Evolutionary conservation across 1,140 invertebrate genomes (phyloP), one percentile per base, ranked within the genome.

Genomic region (Diprion similis): DNA sequence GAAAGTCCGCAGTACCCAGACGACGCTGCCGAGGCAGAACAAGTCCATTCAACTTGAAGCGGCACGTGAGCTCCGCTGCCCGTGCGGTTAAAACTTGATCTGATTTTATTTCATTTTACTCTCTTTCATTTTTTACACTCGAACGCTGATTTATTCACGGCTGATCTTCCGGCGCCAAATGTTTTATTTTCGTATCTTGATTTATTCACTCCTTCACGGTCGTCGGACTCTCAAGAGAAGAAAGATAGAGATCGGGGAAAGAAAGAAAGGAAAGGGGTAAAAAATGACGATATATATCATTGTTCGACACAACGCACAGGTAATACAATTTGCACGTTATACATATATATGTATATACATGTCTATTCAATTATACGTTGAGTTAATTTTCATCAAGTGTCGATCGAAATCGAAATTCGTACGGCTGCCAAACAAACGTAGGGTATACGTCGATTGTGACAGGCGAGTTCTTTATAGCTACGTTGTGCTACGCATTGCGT

Each of bases 121-220:
- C 59, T 64, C 13, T 64, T 15, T 64, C 1, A 64, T 64, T 64
- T 64, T 64, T 6, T 64, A 15, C 59, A 37, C 24, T 59, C 51
- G 51, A 59, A 59, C 24, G 24, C 24, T 59, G 51, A 59, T 59
- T 59, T 59, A 59, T 59, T 59, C 51, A 59, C n/a, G 51, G n/a
- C 11, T 59, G 51, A 59, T 59, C 51, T 59, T 59, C 51, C n/a
- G 51, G 51, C 51, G 51, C 9, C 51, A 59, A 59, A 13, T 59
- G 51, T 59, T 59, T 59, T 17, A 59, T 59, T 59, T 59, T 17
- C 11, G 51, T 59, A 13, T 59, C 11, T 59, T 59, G 11, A 17
- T 59, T 13, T 59, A 17, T 59, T 59, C 51, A 59, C 51, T 13
- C n/a, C 51, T 59, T n/a, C n/a, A 59, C 24, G 24, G 24, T 37